Conservation (phyloP, 2,113 vertebrate species). For the Tympanuchus pallidicinctus region DNA sequence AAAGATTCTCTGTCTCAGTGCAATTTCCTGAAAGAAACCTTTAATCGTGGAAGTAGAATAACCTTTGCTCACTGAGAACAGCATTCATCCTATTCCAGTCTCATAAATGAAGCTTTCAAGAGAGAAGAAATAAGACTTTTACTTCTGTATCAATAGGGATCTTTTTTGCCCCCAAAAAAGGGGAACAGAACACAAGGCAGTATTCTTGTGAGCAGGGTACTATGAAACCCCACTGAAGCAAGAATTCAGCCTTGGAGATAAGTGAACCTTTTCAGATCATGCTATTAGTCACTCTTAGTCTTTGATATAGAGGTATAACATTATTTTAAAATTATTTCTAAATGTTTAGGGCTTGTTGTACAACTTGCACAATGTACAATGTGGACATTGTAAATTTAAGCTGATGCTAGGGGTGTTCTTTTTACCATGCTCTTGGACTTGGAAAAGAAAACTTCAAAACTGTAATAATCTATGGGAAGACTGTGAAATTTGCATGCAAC, state of each 20-base stretch:
- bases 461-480: neutral
- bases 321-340: conserved; percentile 34
- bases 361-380: neutral
- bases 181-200: conserved; percentile 34
- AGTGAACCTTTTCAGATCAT: conserved; percentile 44
- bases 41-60: conserved; percentile 1
- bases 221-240: conserved; percentile 34
- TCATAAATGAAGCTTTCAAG: conserved; percentile 21
- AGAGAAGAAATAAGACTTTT: conserved; percentile 31
- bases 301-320: conserved; percentile 43
- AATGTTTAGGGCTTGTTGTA: neutral
- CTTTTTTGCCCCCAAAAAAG: conserved; percentile 19
- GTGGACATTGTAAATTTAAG: neutral
- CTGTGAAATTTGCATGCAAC: neutral
- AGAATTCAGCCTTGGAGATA: conserved; percentile 47
- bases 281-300: neutral
- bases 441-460: neutral
- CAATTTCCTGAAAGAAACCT: neutral
- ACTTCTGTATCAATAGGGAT: neutral
- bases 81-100: neutral
- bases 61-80: conserved; percentile 40
- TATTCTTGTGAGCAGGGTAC: conserved; percentile 28
- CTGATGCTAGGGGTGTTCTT: neutral
- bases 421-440: neutral
- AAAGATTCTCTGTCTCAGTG: neutral